Evolutionary conservation across 2,113 vertebrate species (phyloP).

Genomic region (Galbula dea): DNA sequence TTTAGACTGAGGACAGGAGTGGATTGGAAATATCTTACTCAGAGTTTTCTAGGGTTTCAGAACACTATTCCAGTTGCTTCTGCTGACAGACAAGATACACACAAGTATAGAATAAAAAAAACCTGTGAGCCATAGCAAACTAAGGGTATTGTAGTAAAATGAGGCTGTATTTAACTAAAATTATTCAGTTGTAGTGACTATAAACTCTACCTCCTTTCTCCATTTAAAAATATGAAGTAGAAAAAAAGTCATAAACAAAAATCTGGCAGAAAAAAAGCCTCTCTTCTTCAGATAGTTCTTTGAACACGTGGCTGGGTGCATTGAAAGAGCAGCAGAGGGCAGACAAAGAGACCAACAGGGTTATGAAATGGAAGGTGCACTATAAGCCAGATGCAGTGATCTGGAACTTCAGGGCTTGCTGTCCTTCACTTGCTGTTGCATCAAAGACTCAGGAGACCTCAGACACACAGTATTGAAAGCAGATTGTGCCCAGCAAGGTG

Average conservation of each 20-base stretch:
- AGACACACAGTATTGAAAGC: neutral
- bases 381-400: neutral
- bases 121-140: neutral
- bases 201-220: neutral
- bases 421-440: neutral
- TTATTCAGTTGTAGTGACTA: neutral
- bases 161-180: neutral
- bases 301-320: neutral
- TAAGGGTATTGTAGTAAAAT: neutral
- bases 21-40: neutral
- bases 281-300: neutral
- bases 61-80: neutral
- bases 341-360: neutral
- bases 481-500: neutral
- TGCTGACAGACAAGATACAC: neutral
- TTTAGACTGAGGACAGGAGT: neutral
- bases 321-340: neutral
- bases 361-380: neutral
- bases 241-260: neutral
- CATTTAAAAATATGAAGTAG: neutral
- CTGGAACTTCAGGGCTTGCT: neutral
- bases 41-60: neutral
- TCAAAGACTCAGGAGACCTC: neutral
- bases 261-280: neutral
- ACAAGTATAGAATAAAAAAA: neutral